These are phyloP conservation scores for Volucella inanis DNA, from an alignment of 2,888 invertebrate species.

Conservation along the genomic window DNA sequence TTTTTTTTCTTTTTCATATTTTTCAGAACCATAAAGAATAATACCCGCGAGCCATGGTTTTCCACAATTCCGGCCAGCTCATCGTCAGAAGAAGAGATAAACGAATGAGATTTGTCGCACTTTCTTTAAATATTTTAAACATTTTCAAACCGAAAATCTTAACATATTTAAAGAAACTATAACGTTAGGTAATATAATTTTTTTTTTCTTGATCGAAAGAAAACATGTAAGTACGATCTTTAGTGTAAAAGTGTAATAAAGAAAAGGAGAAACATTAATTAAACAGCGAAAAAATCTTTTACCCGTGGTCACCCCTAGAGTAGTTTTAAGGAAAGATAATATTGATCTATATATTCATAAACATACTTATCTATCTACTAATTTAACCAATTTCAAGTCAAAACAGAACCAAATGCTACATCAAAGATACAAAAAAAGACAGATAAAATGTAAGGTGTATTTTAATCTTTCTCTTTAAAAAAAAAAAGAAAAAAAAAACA, in stretches of 20 bases:
- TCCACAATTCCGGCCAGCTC: slow-evolving; percentile 86
- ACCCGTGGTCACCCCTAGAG: slow-evolving; percentile 42
- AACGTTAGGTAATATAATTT: background rate
- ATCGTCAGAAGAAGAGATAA: slow-evolving; percentile 83
- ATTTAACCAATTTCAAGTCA: slow-evolving; percentile 22
- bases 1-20: background rate
- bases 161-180: slow-evolving; percentile 68
- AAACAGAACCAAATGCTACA: slow-evolving; percentile 67
- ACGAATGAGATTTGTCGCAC: slow-evolving; percentile 84
- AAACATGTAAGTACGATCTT: slow-evolving; percentile 63
- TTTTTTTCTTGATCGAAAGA: slow-evolving; percentile 26
- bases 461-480: background rate
- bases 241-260: slow-evolving; percentile 39
- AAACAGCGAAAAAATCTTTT: slow-evolving; percentile 63
- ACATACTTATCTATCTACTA: slow-evolving; percentile 31
- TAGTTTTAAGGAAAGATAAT: slow-evolving; percentile 33
- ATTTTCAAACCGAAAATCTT: slow-evolving; percentile 45
- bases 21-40: slow-evolving; percentile 83
- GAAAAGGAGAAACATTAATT: slow-evolving; percentile 6
- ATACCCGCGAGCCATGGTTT: slow-evolving; percentile 86
- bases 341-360: slow-evolving; percentile 17
- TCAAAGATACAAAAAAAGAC: slow-evolving; percentile 30
- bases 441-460: slow-evolving; percentile 21
- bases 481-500: slow-evolving; percentile 1
- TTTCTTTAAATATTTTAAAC: slow-evolving; percentile 80